phyloP scores from a whole-genome alignment of 2,888 invertebrate genomes.

The Tridacna crocea region DNA sequence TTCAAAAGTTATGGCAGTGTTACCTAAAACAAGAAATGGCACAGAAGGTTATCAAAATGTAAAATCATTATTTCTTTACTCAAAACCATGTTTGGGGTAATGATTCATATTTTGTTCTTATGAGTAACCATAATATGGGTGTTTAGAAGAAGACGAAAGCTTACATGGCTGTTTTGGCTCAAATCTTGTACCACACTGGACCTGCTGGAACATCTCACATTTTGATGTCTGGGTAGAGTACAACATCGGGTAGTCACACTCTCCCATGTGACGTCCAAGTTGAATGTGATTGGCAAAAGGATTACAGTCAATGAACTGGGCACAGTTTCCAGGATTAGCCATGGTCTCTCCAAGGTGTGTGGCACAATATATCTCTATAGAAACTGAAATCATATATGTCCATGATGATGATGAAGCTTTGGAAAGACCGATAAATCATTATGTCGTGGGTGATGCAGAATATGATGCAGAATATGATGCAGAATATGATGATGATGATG shows the following conservation, averaged over 20 bases:
- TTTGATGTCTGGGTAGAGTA: conserved; percentile 61
- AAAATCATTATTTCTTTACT: too few relatives aligned
- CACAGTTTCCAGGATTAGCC: conserved; percentile 70
- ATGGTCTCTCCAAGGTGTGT: conserved; percentile 61
- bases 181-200: conserved; percentile 67
- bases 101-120: too few relatives aligned
- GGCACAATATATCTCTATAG: conserved; percentile 67
- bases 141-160: conserved; percentile 21
- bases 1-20: too few relatives aligned
- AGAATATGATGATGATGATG: too few relatives aligned
- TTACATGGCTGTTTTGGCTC: conserved; percentile 73
- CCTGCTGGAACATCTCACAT: conserved; percentile 67
- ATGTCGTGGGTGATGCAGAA: too few relatives aligned
- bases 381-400: conserved; percentile 50
- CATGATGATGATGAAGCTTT: too few relatives aligned
- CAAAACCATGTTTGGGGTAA: too few relatives aligned
- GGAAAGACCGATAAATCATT: too few relatives aligned
- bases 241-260: conserved; percentile 69
- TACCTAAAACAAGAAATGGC: too few relatives aligned
- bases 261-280: conserved; percentile 61
- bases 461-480: too few relatives aligned
- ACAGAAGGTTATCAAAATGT: too few relatives aligned
- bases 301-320: conserved; percentile 69
- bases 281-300: conserved; percentile 45
- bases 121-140: too few relatives aligned